A percentile compares a stretch with the other conserved stretches of the same genome.
Conservation (phyloP, 2,888 invertebrate genomes). For the Cartodere bifasciata region DNA sequence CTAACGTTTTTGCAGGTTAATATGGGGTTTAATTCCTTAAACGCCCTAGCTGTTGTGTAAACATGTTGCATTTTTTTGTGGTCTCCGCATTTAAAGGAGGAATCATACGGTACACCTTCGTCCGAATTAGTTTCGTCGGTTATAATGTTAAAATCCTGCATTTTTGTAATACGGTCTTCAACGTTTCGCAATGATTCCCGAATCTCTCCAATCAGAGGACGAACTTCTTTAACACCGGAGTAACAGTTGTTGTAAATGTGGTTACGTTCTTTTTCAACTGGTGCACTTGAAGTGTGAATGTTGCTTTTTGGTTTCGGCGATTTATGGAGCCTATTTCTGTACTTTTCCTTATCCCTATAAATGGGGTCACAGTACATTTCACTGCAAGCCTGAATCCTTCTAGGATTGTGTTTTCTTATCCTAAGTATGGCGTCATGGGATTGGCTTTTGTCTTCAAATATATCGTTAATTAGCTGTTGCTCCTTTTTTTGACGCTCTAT, state of each 20-base stretch:
- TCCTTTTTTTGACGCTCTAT: conserved; percentile 22
- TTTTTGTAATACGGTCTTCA: conserved; percentile 13
- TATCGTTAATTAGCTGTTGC: conserved; percentile 19
- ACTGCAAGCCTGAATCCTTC: conserved; percentile 8
- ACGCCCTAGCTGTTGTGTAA: conserved; percentile 24
- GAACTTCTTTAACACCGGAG: conserved; percentile 7
- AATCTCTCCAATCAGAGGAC: conserved; percentile 13
- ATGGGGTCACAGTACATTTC: conserved; percentile 8
- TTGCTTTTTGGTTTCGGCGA: conserved; percentile 6
- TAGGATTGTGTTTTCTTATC: conserved; percentile 11
- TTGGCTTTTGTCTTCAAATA: conserved; percentile 12
- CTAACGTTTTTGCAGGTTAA: conserved; percentile 24
- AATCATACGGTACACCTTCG: conserved; percentile 6
- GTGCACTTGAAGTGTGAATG: conserved; percentile 9
- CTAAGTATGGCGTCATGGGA: conserved; percentile 14
- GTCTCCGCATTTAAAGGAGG: conserved; percentile 10
- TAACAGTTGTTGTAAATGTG: conserved; percentile 9
- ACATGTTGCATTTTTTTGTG: conserved; percentile 20
- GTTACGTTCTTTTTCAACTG: conserved; percentile 3
- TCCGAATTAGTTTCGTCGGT: conserved; percentile 11
- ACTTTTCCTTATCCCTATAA: conserved; percentile 5
- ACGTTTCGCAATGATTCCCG: conserved; percentile 14
- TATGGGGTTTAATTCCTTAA: conserved; percentile 22
- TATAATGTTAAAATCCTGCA: conserved; percentile 11
- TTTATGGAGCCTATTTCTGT: conserved; percentile 8